phyloP scores from a whole-genome alignment of 2,113 vertebrate genomes.

The Pomatostomus ruficeps region DNA sequence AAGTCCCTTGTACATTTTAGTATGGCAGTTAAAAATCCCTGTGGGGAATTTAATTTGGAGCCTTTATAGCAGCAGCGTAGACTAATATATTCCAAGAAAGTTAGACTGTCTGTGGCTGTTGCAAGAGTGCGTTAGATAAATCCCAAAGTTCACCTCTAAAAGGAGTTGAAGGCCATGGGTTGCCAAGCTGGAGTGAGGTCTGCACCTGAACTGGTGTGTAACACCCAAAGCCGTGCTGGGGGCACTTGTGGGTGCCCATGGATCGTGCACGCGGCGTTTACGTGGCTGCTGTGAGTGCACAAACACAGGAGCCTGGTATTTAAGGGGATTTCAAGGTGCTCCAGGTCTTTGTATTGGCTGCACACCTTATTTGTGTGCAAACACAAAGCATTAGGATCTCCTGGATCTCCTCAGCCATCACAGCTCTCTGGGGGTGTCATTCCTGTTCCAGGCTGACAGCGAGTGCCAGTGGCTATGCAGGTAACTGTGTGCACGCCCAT shows the following conservation, averaged over 20 bases:
- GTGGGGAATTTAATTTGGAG: constrained; percentile 43
- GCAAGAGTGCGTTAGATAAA: not conserved
- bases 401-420: not conserved
- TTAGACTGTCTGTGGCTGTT: constrained; percentile 35
- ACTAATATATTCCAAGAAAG: not conserved
- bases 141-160: not conserved
- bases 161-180: not conserved
- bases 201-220: not conserved
- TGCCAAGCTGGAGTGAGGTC: not conserved
- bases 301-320: not conserved
- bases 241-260: not conserved
- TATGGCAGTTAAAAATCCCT: constrained; percentile 35
- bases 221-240: rapidly evolving
- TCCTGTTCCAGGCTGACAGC: rapidly evolving
- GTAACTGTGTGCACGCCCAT: no score
- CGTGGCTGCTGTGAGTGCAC: not conserved
- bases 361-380: rapidly evolving
- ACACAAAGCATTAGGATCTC: not conserved
- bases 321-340: not conserved
- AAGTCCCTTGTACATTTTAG: not conserved
- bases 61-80: not conserved
- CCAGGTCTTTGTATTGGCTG: not conserved
- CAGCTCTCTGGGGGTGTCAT: not conserved
- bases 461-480: rapidly evolving
- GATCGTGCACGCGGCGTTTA: not conserved